Base-by-base conservation (phyloP, 2,888 invertebrate genomes). In the Crematogaster levior region DNA sequence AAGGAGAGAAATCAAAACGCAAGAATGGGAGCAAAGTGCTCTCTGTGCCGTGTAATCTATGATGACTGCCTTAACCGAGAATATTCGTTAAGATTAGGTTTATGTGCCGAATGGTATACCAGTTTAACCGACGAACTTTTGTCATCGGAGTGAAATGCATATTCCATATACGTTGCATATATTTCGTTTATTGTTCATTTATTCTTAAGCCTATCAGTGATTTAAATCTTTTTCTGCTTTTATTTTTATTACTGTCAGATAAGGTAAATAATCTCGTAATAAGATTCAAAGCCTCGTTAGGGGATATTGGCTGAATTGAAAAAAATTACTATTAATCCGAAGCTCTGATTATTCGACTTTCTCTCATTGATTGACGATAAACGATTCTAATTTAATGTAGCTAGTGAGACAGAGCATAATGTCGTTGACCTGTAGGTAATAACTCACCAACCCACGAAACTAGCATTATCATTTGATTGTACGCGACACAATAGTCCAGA, bases 31-130 rank as follows among this genome's bases (percentile, higher is more conserved):
- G 63, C 75, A 56, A 65, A 77, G 82, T 30, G 60, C 86, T 84
- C 86, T 86, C 82, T 82, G 84, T 72, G 90, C 88, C 89, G 86
- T 91, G 87, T 91, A 91, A 91, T 91, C 91, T 89, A 84, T 86
- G 86, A 91, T 89, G 85, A 86, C 87, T 87, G 89, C 85, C 84
- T 89, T 90, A 89, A 89, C 73, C 66, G 85, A 86, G 90, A 89
- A 91, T 88, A 91, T 91, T 90, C 89, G 90, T 90, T 89, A 90
- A 85, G 66, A 84, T 86, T 65, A 66, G 43, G 56, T 80, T 81
- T 73, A 80, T 68, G 70, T 65, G 58, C 48, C 30, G 70, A 58
- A 72, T 73, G 56, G 7, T n/a, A 18, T 40, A 21, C 37, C 3
- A 72, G 12, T n/a, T 72, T 24, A 51, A 40, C 21, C 43, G 34